Evolutionary conservation across 2,888 invertebrate species (phyloP).

Genomic region (Hermodice carunculata): DNA sequence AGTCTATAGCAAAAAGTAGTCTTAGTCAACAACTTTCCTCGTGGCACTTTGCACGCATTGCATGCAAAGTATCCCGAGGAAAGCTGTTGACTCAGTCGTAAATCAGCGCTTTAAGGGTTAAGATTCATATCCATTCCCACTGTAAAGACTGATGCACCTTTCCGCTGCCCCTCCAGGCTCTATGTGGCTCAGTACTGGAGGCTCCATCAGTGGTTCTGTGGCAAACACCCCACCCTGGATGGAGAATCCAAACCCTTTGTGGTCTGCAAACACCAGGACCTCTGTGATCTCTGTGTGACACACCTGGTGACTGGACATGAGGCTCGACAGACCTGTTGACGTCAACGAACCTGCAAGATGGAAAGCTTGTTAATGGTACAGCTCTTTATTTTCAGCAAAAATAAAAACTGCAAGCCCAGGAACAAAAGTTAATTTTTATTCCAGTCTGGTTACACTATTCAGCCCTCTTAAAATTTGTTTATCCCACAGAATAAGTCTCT

Average conservation of each 20-base stretch:
- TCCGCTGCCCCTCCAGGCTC: slow-evolving; percentile 75
- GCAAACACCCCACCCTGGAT: slow-evolving; percentile 69
- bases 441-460: no score
- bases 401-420: neutral
- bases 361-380: neutral
- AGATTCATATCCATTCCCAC: no score
- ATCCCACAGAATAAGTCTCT: no score
- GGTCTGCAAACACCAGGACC: slow-evolving; percentile 71
- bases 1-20: no score
- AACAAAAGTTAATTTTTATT: no score
- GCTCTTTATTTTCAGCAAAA: neutral
- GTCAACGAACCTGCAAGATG: slow-evolving; percentile 11
- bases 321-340: slow-evolving; percentile 13
- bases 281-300: slow-evolving; percentile 74
- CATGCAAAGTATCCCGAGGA: no score
- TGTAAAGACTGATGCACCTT: no score
- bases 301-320: slow-evolving; percentile 51
- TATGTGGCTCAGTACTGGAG: slow-evolving; percentile 72
- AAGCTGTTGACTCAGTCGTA: no score
- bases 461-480: no score
- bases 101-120: no score
- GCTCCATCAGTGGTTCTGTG: slow-evolving; percentile 57
- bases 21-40: no score
- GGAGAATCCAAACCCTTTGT: slow-evolving; percentile 72
- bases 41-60: no score